Percentiles rank a stretch among this genome's conserved stretches.
Conservation (phyloP, 2,113 vertebrate genomes). For the Phyllopteryx taeniolatus region DNA sequence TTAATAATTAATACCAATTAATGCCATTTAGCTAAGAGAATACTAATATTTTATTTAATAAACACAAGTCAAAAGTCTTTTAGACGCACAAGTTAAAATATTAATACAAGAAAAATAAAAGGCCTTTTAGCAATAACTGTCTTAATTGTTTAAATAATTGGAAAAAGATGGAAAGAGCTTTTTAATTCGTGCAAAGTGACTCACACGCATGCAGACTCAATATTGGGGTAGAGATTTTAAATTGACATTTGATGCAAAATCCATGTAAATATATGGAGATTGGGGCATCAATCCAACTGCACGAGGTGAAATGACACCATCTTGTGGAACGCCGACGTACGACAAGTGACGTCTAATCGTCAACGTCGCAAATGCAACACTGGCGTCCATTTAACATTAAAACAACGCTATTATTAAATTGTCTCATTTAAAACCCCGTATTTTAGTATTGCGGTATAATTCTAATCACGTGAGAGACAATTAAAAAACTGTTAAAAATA, state of each 20-base stretch:
- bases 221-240: neutral
- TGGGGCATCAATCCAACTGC: neutral
- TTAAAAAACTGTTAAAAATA: neutral
- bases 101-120: too few relatives aligned
- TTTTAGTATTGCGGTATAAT: neutral
- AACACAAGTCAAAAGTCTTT: too few relatives aligned
- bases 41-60: too few relatives aligned
- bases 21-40: too few relatives aligned
- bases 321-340: neutral
- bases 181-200: neutral
- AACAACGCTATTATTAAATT: neutral
- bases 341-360: slow-evolving; percentile 1
- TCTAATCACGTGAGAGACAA: neutral
- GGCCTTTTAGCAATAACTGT: too few relatives aligned
- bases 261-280: neutral
- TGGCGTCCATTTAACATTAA: neutral
- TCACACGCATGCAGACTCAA: neutral
- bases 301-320: neutral
- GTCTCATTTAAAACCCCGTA: neutral
- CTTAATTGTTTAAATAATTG: too few relatives aligned
- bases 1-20: too few relatives aligned
- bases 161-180: too few relatives aligned
- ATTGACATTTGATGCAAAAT: neutral
- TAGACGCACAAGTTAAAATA: too few relatives aligned
- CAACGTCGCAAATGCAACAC: neutral